Evolutionary conservation across 2,113 vertebrate genomes (phyloP).

Genomic region (Pluvialis apricaria): DNA sequence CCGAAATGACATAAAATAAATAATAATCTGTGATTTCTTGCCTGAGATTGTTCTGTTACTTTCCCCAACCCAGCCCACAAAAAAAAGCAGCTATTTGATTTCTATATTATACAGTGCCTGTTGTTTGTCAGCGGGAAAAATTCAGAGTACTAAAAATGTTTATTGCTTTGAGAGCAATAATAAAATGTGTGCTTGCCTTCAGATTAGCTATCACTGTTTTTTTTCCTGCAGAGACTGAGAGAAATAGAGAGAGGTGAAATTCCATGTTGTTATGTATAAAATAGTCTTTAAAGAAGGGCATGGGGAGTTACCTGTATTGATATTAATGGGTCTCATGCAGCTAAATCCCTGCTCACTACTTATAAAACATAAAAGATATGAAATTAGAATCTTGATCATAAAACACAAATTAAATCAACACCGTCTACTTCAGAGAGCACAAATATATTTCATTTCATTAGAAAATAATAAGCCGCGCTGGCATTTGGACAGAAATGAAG

Average conservation of each 20-base stretch:
- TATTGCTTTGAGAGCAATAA: slow-evolving; percentile 29
- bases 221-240: neutral
- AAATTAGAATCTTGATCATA: slow-evolving; percentile 15
- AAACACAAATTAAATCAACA: slow-evolving; percentile 47
- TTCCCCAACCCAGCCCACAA: neutral
- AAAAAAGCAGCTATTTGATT: neutral
- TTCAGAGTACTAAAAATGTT: slow-evolving; percentile 12
- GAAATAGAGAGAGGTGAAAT: neutral
- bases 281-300: neutral
- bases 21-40: neutral
- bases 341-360: slow-evolving; percentile 29
- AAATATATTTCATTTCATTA: slow-evolving; percentile 31
- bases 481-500: neutral
- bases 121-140: slow-evolving; percentile 24
- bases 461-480: neutral
- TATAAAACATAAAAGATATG: neutral
- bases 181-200: slow-evolving; percentile 11
- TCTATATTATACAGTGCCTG: neutral
- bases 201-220: neutral
- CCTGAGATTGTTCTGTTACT: neutral
- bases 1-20: neutral
- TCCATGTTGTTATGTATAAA: slow-evolving; percentile 13
- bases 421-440: neutral
- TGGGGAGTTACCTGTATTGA: neutral
- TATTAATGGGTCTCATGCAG: slow-evolving; percentile 14